Percentiles rank a stretch among this genome's conserved stretches.
phyloP scores from a whole-genome alignment of 2,888 invertebrate species.

The Tenthredo amoena region DNA sequence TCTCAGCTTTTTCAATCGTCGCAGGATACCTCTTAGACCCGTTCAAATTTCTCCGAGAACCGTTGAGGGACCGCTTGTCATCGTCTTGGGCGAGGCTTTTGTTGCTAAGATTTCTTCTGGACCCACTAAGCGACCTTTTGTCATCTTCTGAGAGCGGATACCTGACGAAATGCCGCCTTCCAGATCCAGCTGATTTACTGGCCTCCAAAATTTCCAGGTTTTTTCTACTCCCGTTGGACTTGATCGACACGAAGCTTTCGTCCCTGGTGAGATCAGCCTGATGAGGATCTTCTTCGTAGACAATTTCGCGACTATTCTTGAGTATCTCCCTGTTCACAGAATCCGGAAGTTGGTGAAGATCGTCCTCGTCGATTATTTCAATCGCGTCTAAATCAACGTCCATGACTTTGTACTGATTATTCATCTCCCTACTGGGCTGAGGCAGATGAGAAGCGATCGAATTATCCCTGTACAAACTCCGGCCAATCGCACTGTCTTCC shows the following conservation, averaged over 20 bases:
- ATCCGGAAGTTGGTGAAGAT: conserved; percentile 68
- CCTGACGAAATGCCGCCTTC: conserved; percentile 53
- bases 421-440: conserved; percentile 51
- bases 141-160: conserved; percentile 57
- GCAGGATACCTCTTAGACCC: conserved; percentile 63
- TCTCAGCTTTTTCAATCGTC: conserved; percentile 62
- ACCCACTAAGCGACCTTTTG: conserved; percentile 58
- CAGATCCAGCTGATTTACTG: conserved; percentile 30
- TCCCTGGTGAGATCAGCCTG: conserved; percentile 59
- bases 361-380: conserved; percentile 67
- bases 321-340: conserved; percentile 69
- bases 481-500: conserved; percentile 63
- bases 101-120: conserved; percentile 56
- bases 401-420: conserved; percentile 61
- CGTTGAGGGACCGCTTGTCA: conserved; percentile 65
- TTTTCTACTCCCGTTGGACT: conserved; percentile 12
- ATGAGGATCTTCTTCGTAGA: conserved; percentile 65
- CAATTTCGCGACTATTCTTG: conserved; percentile 69
- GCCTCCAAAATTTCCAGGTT: conserved; percentile 41
- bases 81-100: conserved; percentile 57
- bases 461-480: conserved; percentile 61
- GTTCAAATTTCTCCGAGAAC: conserved; percentile 61
- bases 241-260: conserved; percentile 56
- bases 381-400: conserved; percentile 68
- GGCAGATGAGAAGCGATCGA: conserved; percentile 50